Base-by-base conservation (phyloP, 2,888 invertebrate species). In the Empis stercorea region DNA sequence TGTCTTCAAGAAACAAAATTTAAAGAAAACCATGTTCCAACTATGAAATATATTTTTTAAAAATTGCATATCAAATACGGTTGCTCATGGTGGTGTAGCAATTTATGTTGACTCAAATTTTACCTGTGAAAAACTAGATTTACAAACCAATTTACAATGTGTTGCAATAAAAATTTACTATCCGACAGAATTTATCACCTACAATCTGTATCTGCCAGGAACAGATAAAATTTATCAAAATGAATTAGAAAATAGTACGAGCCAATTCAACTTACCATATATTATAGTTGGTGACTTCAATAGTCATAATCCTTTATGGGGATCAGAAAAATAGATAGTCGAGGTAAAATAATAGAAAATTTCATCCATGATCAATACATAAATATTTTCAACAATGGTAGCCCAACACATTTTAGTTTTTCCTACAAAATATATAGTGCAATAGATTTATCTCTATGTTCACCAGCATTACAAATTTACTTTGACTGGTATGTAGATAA, bases 271-370 rank as follows among this genome's bases (percentile, higher is more conserved):
- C 16, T 14, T 32, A 6, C 43, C 48, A 13, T 48, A 32, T 39
- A 17, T 48, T n/a, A 32, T 48, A 11, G 9, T 46, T 14, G 44
- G 43, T 15, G 45, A 46, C 20, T 49, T 49, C 36, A 49, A 49
- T 36, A 46, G 46, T 17, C 49, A 49, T 37, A 46, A 46, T 16
- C 14, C 4, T 23, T 32, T 40, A 4, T 48, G 45, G 48, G 48
- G 46, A 2, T 48, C 43, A 6, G 37, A 13, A 46, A 30, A 38
- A 48, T 30, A 14, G 38, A 41, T 23, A 41, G 20, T 23, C 36
- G 43, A 43, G n/a, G n/a, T n/a, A n/a, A n/a, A n/a, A n/a, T n/a
- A n/a, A n/a, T n/a, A n/a, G n/a, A n/a, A n/a, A n/a, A 43, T 42
- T 30, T 45, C 32, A 44, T 17, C 17, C n/a, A 30, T 44, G 14